Conservation (phyloP, 1,140 invertebrate genomes). For the Drosophila watanabei region DNA sequence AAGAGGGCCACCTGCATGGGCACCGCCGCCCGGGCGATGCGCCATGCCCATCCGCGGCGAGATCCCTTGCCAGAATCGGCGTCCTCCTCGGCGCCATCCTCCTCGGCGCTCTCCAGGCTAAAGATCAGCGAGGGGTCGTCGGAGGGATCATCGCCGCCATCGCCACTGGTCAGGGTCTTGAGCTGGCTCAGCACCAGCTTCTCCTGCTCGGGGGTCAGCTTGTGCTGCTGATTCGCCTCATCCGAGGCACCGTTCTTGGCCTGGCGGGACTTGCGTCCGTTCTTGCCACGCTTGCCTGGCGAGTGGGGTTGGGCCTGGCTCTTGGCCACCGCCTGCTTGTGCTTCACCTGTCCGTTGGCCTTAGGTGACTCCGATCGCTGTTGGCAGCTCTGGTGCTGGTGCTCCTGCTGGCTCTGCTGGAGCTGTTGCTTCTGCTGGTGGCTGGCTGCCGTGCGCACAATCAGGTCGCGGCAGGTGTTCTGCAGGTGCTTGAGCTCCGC, state of each 20-base stretch:
- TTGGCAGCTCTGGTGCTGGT: conserved; percentile 10
- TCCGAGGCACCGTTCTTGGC: conserved; percentile 8
- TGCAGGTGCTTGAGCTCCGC: conserved; percentile 91
- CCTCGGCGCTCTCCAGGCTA: conserved; percentile 66
- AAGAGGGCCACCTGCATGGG: conserved; percentile 94
- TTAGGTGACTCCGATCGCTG: conserved; percentile 11
- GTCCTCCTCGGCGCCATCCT: conserved; percentile 66
- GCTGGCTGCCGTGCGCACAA: conserved; percentile 89
- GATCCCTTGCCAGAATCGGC: conserved; percentile 83
- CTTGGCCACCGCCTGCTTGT: conserved; percentile 35
- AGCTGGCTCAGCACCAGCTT: conserved; percentile 37
- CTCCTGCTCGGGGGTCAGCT: conserved; percentile 36
- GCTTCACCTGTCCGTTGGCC: conserved; percentile 32
- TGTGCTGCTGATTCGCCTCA: not conserved
- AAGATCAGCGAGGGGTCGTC: conserved; percentile 77
- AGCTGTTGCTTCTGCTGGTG: conserved; percentile 73
- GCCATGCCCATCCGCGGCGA: conserved; percentile 89
- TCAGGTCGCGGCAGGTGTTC: conserved; percentile 91
- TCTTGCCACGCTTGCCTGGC: conserved; percentile 50
- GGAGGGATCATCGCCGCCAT: conserved; percentile 70
- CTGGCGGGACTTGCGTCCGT: conserved; percentile 49
- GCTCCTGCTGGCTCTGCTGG: conserved; percentile 38
- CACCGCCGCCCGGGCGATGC: conserved; percentile 91
- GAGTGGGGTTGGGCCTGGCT: conserved; percentile 22
- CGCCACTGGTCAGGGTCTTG: conserved; percentile 39